Base-by-base conservation (phyloP, 2,888 invertebrate species). In the Oligia strigilis region DNA sequence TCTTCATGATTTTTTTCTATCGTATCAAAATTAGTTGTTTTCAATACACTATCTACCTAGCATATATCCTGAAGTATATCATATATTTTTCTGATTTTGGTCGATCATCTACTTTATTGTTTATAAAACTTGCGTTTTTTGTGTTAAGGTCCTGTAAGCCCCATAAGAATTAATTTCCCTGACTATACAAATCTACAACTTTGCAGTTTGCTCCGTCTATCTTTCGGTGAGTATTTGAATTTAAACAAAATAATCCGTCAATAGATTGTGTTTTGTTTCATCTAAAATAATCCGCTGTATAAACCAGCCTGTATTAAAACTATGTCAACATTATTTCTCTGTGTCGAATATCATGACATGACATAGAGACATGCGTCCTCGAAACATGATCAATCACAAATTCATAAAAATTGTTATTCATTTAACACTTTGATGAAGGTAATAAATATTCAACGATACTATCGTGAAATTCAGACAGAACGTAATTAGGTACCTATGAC, bases 341-440 rank as follows among this genome's bases (percentile, higher is more conserved):
- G 36, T 43, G 9, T 55, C 81, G 19, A 80, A 80, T 52, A 66
- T 52, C 64, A 74, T 64, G 11, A 46, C 46, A 46, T 46, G 46
- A 71, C 55, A 72, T 17, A 69, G 69, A 46, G 70, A 46, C 52
- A 43, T 5, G 36, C 9, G 11, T 36, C 46, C 40, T 23, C 46
- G 83, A 19, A 74, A 79, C 70, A 79, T 79, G 79, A 79, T 74
- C 82, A 74, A 82, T 79, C 73, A 82, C 40, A 71, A 74, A 71
- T 82, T 82, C 73, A 82, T 82, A 83, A 83, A 82, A 74, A 9
- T 71, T 71, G 65, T 71, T 74, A 71, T 83, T 82, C 83, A 79
- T 79, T 66, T 83, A 79, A 58, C 79, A 70, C 62, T 74, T 83
- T 82, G 80, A 72, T 80, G 55, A 67, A 82, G 13, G 71, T 74